These are phyloP conservation scores for Leptobrachium ailaonicum DNA, from an alignment of 2,113 vertebrate species.

Conservation along the genomic window DNA sequence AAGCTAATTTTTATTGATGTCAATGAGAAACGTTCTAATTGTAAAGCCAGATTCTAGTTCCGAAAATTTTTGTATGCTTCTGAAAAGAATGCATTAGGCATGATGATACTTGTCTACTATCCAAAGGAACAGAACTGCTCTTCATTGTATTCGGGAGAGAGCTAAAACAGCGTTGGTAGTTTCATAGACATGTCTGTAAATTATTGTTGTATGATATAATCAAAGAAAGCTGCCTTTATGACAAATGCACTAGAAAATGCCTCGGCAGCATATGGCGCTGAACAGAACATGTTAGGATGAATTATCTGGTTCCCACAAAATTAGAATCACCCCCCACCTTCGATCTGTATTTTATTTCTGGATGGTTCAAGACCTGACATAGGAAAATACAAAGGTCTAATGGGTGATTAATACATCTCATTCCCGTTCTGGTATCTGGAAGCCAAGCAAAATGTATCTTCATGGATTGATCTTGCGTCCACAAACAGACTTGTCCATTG, in stretches of 20 bases:
- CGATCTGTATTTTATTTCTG: conserved; percentile 6
- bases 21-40: too few relatives aligned
- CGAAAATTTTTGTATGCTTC: too few relatives aligned
- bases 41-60: too few relatives aligned
- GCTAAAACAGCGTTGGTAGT: too few relatives aligned
- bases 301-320: conserved; percentile 20
- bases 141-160: too few relatives aligned
- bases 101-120: too few relatives aligned
- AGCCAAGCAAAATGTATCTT: neutral
- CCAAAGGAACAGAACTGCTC: too few relatives aligned
- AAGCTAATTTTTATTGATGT: too few relatives aligned
- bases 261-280: conserved; percentile 10
- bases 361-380: neutral
- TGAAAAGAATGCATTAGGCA: too few relatives aligned
- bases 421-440: conserved; percentile 8
- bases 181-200: too few relatives aligned
- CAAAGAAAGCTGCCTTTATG: conserved; percentile 5
- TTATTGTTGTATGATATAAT: conserved; percentile 30
- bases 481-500: neutral
- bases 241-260: conserved; percentile 24
- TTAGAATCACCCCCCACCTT: conserved; percentile 30
- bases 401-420: conserved; percentile 8
- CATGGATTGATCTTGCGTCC: neutral
- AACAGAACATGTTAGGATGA: conserved; percentile 19
- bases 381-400: neutral